A percentile compares a stretch with the other conserved stretches of the same genome.
Evolutionary conservation across 2,113 vertebrate species (phyloP).

Genomic region (Nothoprocta pentlandii): DNA sequence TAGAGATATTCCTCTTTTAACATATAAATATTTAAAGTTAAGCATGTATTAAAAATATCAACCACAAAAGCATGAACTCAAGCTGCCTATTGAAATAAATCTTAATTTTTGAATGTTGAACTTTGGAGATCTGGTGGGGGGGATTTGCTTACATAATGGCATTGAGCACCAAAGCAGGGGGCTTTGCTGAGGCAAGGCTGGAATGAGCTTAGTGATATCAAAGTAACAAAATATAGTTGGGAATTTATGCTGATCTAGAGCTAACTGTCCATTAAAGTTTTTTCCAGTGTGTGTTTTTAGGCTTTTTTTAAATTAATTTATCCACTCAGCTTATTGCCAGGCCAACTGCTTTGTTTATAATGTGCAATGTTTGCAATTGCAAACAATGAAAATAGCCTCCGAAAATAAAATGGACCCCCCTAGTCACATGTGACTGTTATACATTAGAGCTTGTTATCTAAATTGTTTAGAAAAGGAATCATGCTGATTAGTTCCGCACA

Average conservation of each 20-base stretch:
- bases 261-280: neutral
- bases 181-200: neutral
- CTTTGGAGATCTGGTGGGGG: neutral
- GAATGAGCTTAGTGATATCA: neutral
- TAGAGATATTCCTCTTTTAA: neutral
- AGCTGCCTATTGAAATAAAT: neutral
- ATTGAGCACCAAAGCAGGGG: neutral
- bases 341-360: neutral
- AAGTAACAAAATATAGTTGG: neutral
- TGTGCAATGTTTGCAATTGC: neutral
- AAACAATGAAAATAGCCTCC: neutral
- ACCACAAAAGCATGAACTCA: neutral
- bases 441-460: fast-evolving
- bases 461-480: neutral
- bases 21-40: neutral
- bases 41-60: fast-evolving
- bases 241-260: neutral
- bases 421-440: neutral
- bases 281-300: neutral
- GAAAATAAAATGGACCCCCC: neutral
- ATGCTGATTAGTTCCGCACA: neutral
- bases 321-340: no score
- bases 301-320: neutral
- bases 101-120: neutral
- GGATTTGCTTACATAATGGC: no score